Base-by-base conservation (phyloP, 2,888 invertebrate species). In the Gibbula magus region DNA sequence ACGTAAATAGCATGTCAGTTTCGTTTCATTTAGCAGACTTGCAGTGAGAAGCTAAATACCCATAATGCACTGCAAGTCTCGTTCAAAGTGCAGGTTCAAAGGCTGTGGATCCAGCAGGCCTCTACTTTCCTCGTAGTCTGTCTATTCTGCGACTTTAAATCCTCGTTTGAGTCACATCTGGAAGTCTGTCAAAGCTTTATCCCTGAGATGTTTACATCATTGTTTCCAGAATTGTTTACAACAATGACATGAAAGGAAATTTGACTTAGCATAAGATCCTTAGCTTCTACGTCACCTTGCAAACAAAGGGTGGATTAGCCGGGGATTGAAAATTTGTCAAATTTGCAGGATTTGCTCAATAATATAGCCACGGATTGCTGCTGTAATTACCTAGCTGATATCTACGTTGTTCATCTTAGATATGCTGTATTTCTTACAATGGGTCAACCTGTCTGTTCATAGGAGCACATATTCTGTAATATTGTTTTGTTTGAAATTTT, bases 221-320 rank as follows among this genome's bases (percentile, higher is more conserved):
- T 61, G 61, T 61, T 29, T 29, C 29, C 20, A 10, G 18, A 25
- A 16, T n/a, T 61, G 61, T 61, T 61, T 61, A 61, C 25, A 16
- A 61, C 61, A 61, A 61, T 61, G 22, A 61, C 61, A 61, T 61
- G 61, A 61, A 61, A 61, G 61, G 29, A 61, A 61, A 61, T 25
- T 25, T 61, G 18, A 8, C 61, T 61, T 61, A 61, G 10, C 61
- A 61, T 61, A 61, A 61, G 61, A 18, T 25, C 25, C 61, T 61
- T 61, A 61, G 61, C 61, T 61, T 61, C 29, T 29, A 61, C 61
- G 25, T 61, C 25, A 61, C 13, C 22, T 45, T 45, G 10, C 45
- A 45, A 45, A 29, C 29, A 29, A 61, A 25, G 61, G 29, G 5
- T 61, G 61, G 61, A 61, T 61, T 61, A 61, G 18, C 25, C 10